These are phyloP conservation scores for Temnothorax unifasciatus DNA, from an alignment of 2,888 invertebrate genomes.

Conservation along the genomic window DNA sequence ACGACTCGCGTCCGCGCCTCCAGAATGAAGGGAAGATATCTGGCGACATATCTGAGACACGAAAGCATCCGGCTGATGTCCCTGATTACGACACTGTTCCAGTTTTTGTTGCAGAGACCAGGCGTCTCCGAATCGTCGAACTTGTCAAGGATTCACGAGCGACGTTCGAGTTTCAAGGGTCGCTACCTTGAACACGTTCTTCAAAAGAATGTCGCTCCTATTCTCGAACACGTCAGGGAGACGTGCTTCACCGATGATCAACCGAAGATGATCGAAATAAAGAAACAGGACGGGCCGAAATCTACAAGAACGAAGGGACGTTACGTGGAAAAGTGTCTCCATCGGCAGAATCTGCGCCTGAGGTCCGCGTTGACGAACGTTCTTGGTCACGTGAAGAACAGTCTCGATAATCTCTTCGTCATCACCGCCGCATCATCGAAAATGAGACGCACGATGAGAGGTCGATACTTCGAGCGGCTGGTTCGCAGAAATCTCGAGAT, in stretches of 20 bases:
- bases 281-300: slow-evolving; percentile 40
- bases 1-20: neutral
- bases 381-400: neutral
- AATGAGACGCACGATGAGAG: slow-evolving; percentile 47
- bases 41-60: slow-evolving; percentile 42
- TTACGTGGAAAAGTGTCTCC: slow-evolving; percentile 65
- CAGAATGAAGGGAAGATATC: slow-evolving; percentile 32
- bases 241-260: neutral
- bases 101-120: slow-evolving; percentile 41
- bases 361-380: slow-evolving; percentile 7
- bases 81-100: slow-evolving; percentile 27
- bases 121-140: neutral
- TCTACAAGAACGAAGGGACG: slow-evolving; percentile 61
- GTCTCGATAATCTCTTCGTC: neutral
- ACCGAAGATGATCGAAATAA: too few species aligned
- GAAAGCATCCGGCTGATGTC: slow-evolving; percentile 40
- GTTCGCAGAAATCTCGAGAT: slow-evolving; percentile 63
- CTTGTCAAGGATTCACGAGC: slow-evolving; percentile 22
- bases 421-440: slow-evolving; percentile 33
- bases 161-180: slow-evolving; percentile 59
- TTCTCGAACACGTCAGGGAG: slow-evolving; percentile 38
- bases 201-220: slow-evolving; percentile 47
- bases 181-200: slow-evolving; percentile 64
- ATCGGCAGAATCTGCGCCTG: slow-evolving; percentile 7
- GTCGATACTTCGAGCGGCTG: slow-evolving; percentile 73